Percentiles rank a stretch among this genome's conserved stretches.
phyloP scores from a whole-genome alignment of 2,888 invertebrate species.

The Phanerotoma sp. region DNA sequence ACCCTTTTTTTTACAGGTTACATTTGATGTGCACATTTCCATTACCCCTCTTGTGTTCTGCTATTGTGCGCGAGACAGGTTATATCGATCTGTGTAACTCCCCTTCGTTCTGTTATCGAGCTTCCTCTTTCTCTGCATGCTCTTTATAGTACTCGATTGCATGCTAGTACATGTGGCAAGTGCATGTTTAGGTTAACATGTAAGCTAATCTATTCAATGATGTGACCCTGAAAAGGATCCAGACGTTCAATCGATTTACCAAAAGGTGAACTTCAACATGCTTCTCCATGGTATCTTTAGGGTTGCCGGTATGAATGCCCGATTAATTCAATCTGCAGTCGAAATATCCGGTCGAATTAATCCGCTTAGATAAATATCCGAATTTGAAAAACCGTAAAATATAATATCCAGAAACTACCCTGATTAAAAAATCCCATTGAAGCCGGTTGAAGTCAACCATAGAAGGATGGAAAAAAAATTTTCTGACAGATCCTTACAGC shows the following conservation, averaged over 20 bases:
- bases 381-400: no score
- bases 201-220: neutral
- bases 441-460: no score
- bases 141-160: slow-evolving; percentile 7
- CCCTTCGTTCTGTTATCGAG: slow-evolving; percentile 6
- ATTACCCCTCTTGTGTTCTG: slow-evolving; percentile 19
- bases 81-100: slow-evolving; percentile 21
- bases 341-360: no score
- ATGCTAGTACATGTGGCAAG: slow-evolving; percentile 1
- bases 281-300: neutral
- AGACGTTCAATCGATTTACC: slow-evolving; percentile 2
- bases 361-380: no score
- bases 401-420: no score
- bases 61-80: slow-evolving; percentile 19
- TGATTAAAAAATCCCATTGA: no score
- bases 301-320: neutral
- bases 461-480: no score
- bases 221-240: neutral
- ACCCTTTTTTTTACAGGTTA: slow-evolving; percentile 1
- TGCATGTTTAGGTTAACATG: neutral
- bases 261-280: neutral
- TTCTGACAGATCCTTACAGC: no score
- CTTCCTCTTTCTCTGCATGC: neutral
- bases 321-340: neutral
- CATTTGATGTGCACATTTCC: slow-evolving; percentile 18